phyloP scores from a whole-genome alignment of 35 echinoderm and acorn worm genomes.

The Patiria miniata region DNA sequence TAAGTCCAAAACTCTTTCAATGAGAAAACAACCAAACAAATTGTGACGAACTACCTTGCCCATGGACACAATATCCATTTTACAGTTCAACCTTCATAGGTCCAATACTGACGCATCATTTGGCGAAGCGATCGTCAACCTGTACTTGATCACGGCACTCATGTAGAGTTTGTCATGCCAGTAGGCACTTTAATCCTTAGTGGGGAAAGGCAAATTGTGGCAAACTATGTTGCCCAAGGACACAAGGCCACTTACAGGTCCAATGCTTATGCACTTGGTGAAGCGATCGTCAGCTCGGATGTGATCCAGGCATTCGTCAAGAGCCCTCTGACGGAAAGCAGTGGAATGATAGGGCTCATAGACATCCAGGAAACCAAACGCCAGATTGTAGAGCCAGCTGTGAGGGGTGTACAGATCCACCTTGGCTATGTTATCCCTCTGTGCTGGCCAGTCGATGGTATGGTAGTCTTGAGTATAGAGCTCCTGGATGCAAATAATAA shows the following conservation, averaged over 20 bases:
- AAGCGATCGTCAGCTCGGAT: slow-evolving; percentile 86
- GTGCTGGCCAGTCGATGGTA: slow-evolving; percentile 79
- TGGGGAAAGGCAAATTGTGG: too few relatives aligned
- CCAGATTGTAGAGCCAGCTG: slow-evolving; percentile 74
- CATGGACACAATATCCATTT: too few relatives aligned
- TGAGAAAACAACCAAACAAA: too few relatives aligned
- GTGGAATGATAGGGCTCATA: slow-evolving; percentile 64
- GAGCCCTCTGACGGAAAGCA: slow-evolving; percentile 55
- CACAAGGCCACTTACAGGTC: slow-evolving; percentile 67
- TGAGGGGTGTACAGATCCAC: slow-evolving; percentile 84
- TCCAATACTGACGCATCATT: too few relatives aligned
- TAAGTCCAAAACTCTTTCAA: too few relatives aligned
- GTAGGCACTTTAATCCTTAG: too few relatives aligned
- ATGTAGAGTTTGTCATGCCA: too few relatives aligned
- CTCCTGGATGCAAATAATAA: slow-evolving; percentile 50
- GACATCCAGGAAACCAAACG: slow-evolving; percentile 66
- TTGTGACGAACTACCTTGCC: too few relatives aligned
- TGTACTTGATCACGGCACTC: too few relatives aligned
- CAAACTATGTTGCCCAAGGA: background rate
- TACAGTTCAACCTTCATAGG: too few relatives aligned
- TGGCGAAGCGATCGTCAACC: too few relatives aligned
- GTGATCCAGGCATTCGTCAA: slow-evolving; percentile 82
- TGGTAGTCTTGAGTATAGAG: slow-evolving; percentile 77
- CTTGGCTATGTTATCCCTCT: slow-evolving; percentile 76
- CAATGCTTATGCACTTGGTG: slow-evolving; percentile 95